Percentiles rank a stretch among this genome's conserved stretches.
phyloP scores from a whole-genome alignment of 1,140 invertebrate species.

The Drosophila nikananu region DNA sequence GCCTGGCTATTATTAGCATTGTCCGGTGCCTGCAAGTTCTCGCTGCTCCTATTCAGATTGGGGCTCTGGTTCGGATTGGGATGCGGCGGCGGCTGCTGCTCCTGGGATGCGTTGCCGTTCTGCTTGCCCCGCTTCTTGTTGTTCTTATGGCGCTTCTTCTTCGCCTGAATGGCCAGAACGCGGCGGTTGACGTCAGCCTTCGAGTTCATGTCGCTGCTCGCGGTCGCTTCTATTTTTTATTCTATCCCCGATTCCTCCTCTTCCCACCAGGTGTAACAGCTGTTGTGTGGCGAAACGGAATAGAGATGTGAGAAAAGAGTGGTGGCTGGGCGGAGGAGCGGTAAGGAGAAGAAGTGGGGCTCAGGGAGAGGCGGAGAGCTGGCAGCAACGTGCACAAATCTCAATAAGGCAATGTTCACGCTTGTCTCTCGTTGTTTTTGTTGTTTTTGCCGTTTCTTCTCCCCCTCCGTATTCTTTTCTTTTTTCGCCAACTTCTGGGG shows the following conservation, averaged over 20 bases:
- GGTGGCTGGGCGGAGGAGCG: background rate
- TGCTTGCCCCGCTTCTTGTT: conserved; percentile 90
- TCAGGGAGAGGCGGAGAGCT: conserved; percentile 26
- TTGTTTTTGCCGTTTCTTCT: conserved; percentile 55
- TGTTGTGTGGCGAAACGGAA: conserved; percentile 51
- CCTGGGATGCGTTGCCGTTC: conserved; percentile 59
- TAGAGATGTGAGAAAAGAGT: conserved; percentile 15
- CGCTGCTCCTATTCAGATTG: conserved; percentile 32
- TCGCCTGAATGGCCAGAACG: conserved; percentile 94
- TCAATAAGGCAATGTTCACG: conserved; percentile 75
- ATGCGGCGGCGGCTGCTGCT: conserved; percentile 24
- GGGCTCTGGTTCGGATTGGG: conserved; percentile 22
- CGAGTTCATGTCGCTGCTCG: conserved; percentile 88
- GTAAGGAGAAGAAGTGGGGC: conserved; percentile 1
- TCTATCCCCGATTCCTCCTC: conserved; percentile 32
- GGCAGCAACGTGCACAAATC: conserved; percentile 72
- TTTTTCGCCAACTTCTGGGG: conserved; percentile 18
- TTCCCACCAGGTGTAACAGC: conserved; percentile 63
- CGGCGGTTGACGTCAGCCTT: conserved; percentile 95
- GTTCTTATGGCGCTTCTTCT: conserved; percentile 94
- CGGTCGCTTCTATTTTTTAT: conserved; percentile 43
- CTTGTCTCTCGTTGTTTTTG: conserved; percentile 53
- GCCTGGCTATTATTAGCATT: conserved; percentile 81
- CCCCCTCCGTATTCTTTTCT: conserved; percentile 41
- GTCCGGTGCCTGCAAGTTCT: conserved; percentile 63